phyloP scores from a whole-genome alignment of 2,113 vertebrate genomes.

The Oophaga pumilio region DNA sequence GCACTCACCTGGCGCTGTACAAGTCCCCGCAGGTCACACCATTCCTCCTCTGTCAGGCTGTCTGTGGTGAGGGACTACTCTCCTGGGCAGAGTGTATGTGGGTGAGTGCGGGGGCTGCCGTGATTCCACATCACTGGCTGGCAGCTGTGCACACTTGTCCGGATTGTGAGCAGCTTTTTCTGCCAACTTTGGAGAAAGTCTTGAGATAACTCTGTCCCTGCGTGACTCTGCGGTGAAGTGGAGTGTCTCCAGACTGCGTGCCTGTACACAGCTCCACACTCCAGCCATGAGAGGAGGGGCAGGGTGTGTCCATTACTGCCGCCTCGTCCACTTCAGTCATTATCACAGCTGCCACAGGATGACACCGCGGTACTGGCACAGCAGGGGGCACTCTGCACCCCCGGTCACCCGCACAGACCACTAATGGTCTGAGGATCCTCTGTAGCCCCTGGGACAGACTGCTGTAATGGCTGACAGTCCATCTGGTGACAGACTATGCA shows the following conservation, averaged over 20 bases:
- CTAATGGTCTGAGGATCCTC: not conserved
- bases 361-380: not conserved
- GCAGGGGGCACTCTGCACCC: slow-evolving; percentile 5
- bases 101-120: not conserved
- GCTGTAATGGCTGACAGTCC: no score
- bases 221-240: not conserved
- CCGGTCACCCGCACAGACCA: not conserved
- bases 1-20: not conserved
- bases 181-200: not conserved
- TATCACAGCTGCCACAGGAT: not conserved
- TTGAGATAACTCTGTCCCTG: not conserved
- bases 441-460: no score
- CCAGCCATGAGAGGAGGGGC: slow-evolving; percentile 15
- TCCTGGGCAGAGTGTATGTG: not conserved
- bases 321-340: not conserved
- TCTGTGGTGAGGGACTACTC: not conserved
- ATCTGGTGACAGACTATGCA: no score
- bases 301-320: slow-evolving; percentile 7
- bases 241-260: slow-evolving; percentile 7
- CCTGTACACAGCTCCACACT: not conserved
- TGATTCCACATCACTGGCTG: not conserved
- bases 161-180: not conserved
- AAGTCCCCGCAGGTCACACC: not conserved
- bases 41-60: not conserved
- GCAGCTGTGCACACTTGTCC: not conserved